phyloP scores from a whole-genome alignment of 2,797 vertebrate species.

The Propithecus perrieri region DNA sequence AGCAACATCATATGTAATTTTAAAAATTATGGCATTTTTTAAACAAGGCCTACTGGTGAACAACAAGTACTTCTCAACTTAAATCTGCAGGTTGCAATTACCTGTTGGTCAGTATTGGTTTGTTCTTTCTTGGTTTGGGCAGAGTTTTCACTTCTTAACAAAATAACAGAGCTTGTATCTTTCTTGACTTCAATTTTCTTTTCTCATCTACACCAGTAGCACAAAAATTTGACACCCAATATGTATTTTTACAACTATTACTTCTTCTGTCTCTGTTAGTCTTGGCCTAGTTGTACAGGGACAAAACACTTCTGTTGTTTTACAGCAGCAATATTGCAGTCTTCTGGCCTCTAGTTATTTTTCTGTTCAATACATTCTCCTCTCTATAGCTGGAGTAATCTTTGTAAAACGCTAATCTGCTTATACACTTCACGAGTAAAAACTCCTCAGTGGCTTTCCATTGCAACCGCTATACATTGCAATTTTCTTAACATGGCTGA shows the following conservation, averaged over 20 bases:
- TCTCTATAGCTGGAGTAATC: not conserved
- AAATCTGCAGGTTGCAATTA: not conserved
- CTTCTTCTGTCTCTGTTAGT: not conserved
- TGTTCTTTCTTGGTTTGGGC: not conserved
- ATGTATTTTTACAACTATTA: not conserved
- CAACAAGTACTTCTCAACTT: not conserved
- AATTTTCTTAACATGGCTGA: not conserved
- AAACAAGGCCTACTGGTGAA: not conserved
- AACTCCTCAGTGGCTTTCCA: not conserved
- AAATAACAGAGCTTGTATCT: not conserved
- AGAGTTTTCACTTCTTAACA: not conserved
- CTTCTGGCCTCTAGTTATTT: not conserved
- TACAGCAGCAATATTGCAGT: not conserved
- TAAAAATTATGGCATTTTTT: not conserved
- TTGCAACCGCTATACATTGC: not conserved
- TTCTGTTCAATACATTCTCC: not conserved
- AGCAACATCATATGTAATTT: not conserved
- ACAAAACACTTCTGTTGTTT: not conserved
- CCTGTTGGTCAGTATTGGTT: not conserved
- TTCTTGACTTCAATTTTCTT: not conserved
- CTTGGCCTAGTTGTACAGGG: not conserved
- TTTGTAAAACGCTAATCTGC: not conserved
- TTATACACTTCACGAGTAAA: not conserved
- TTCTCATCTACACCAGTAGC: not conserved
- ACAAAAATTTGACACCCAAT: not conserved